phyloP scores from a whole-genome alignment of 2,888 invertebrate genomes.

The Penaeus monodon region DNA sequence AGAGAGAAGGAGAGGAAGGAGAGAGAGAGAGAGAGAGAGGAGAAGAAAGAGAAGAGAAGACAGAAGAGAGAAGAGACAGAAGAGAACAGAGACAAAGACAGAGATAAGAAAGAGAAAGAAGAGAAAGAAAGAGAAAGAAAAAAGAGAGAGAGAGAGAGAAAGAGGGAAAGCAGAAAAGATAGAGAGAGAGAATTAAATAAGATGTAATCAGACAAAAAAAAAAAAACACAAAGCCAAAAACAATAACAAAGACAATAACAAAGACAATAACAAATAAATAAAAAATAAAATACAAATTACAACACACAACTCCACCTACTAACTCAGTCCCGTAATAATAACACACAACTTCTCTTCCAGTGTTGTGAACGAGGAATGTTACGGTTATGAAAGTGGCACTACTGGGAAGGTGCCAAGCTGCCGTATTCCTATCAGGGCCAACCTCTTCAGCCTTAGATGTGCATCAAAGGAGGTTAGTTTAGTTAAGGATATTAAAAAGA shows the following conservation, averaged over 20 bases:
- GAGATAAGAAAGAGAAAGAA: slow-evolving; percentile 74
- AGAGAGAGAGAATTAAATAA: too few species aligned
- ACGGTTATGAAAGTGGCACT: slow-evolving; percentile 78
- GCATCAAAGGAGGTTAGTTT: background rate
- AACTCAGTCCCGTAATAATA: too few species aligned
- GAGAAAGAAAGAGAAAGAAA: background rate
- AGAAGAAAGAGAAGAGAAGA: background rate
- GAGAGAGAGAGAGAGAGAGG: background rate
- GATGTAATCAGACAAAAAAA: too few species aligned
- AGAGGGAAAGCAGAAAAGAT: background rate
- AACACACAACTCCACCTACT: too few species aligned
- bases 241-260: too few species aligned
- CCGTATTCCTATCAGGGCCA: slow-evolving; percentile 7
- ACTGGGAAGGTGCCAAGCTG: slow-evolving; percentile 63
- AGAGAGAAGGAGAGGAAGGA: background rate
- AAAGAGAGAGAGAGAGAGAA: background rate
- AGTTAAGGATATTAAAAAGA: too few species aligned
- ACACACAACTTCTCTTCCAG: slow-evolving; percentile 71
- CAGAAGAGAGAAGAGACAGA: slow-evolving; percentile 69
- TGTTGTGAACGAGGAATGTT: slow-evolving; percentile 86
- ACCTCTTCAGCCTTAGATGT: slow-evolving; percentile 7
- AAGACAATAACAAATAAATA: too few species aligned
- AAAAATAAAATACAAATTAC: too few species aligned
- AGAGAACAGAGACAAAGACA: slow-evolving; percentile 92
- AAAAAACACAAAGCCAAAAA: too few species aligned